Evolutionary conservation across 2,113 vertebrate species (phyloP).

Genomic region (Sakesphorus luctuosus): DNA sequence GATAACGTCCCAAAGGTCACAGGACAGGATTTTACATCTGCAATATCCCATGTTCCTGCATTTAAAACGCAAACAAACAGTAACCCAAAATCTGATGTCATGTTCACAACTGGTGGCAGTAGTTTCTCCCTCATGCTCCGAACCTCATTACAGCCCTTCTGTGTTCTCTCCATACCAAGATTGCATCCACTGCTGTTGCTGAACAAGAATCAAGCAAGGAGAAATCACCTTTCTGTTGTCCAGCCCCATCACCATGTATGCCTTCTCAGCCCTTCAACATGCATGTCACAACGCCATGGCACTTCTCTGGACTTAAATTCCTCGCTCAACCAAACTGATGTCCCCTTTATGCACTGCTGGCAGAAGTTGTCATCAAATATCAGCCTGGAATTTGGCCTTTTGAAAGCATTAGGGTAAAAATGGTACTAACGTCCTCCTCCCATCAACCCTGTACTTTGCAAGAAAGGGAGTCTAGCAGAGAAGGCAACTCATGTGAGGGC

Average conservation of each 20-base stretch:
- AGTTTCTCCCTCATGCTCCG: neutral
- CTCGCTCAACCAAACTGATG: neutral
- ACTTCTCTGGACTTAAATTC: neutral
- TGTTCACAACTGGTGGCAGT: neutral
- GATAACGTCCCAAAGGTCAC: conserved; percentile 63
- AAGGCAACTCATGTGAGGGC: neutral
- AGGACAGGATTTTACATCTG: conserved; percentile 53
- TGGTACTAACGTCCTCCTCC: neutral
- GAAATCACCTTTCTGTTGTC: neutral
- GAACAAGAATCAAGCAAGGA: neutral
- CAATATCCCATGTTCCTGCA: conserved; percentile 67
- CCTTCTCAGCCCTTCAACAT: neutral
- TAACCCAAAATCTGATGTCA: neutral
- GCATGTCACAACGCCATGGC: neutral
- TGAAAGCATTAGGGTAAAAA: neutral
- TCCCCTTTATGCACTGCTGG: neutral
- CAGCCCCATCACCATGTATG: neutral
- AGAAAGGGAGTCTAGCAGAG: neutral
- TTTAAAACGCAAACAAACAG: conserved; percentile 24
- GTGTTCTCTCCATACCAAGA: neutral
- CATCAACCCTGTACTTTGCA: neutral
- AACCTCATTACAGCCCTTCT: neutral
- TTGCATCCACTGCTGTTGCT: neutral
- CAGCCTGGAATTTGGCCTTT: neutral
- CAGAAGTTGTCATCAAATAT: neutral